These are phyloP conservation scores for Arenaria interpres DNA, from an alignment of 2,113 vertebrate genomes.

Conservation along the genomic window DNA sequence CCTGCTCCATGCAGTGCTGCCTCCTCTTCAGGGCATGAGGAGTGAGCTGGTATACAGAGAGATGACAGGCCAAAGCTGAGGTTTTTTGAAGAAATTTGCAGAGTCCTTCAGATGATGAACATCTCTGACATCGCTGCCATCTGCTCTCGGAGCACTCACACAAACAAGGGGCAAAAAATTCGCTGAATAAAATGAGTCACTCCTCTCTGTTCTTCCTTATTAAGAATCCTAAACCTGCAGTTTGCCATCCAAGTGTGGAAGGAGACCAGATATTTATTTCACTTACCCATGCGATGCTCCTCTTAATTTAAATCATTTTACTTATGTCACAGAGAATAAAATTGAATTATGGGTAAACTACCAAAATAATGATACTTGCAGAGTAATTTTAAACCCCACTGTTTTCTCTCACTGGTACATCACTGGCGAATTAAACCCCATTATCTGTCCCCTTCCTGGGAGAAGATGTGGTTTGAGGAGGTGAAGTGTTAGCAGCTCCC, in stretches of 20 bases:
- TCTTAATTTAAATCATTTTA: background rate
- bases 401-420: background rate
- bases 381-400: background rate
- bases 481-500: background rate
- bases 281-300: background rate
- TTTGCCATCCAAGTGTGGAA: background rate
- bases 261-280: background rate
- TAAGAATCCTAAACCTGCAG: background rate
- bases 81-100: background rate
- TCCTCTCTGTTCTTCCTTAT: background rate
- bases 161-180: conserved; percentile 32
- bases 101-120: conserved; percentile 6
- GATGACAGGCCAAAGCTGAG: background rate
- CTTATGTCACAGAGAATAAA: background rate
- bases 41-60: background rate
- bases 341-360: background rate
- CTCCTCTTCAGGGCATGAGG: background rate
- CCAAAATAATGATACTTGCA: background rate
- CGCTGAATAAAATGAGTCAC: conserved; percentile 4
- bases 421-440: background rate
- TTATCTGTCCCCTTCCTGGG: background rate
- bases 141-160: background rate
- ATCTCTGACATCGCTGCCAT: background rate
- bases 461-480: background rate
- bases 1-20: background rate